These are phyloP conservation scores for Sakesphorus luctuosus DNA, from an alignment of 2,113 vertebrate species.

Conservation along the genomic window DNA sequence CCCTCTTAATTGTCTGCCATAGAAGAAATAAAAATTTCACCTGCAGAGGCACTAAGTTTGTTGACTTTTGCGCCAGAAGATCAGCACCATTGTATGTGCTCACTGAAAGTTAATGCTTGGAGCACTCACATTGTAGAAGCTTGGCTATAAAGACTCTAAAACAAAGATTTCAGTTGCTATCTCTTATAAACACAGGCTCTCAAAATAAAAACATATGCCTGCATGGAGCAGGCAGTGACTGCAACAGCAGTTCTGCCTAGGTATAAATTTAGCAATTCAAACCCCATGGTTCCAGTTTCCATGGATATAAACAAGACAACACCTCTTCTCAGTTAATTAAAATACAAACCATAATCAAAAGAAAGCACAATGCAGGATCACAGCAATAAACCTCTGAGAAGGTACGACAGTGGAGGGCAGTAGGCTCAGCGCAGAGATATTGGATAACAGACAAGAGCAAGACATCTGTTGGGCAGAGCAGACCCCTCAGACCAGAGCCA, in stretches of 20 bases:
- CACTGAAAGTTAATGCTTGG: neutral
- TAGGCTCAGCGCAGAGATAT: fast-evolving
- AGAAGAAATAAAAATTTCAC: conserved; percentile 53
- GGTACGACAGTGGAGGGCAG: neutral
- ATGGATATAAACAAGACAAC: neutral
- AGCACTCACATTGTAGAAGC: neutral
- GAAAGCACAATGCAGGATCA: neutral
- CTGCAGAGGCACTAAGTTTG: conserved; percentile 21
- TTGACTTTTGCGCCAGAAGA: neutral
- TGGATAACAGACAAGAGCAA: neutral
- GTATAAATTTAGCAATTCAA: neutral
- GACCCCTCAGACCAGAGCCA: neutral
- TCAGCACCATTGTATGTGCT: neutral
- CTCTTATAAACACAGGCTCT: neutral
- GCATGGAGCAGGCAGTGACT: neutral
- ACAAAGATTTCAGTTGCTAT: neutral
- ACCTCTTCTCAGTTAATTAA: neutral
- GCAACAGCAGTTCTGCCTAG: neutral
- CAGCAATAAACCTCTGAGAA: neutral
- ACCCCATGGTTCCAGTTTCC: neutral
- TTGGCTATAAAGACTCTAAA: neutral
- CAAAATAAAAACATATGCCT: neutral
- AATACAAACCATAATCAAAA: neutral
- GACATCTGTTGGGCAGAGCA: neutral
- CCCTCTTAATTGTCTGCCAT: conserved; percentile 2